phyloP scores from a whole-genome alignment of 2,888 invertebrate species.

The Cheilosia vulpina region DNA sequence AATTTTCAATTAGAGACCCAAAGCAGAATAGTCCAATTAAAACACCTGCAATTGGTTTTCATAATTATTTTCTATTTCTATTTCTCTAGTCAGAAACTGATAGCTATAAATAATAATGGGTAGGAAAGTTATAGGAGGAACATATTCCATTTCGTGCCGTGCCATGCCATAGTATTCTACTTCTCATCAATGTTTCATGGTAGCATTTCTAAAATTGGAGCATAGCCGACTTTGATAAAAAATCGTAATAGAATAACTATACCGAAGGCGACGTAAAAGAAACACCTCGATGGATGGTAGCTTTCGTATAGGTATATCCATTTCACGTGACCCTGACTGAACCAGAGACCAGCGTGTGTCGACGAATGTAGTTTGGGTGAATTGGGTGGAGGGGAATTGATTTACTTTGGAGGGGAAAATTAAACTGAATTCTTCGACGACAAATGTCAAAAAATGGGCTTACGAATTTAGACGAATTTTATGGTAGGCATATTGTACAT shows the following conservation, averaged over 20 bases:
- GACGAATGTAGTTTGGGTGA: constrained; percentile 10
- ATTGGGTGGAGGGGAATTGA: constrained; percentile 34
- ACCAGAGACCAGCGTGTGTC: constrained; percentile 54
- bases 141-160: constrained; percentile 5
- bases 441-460: constrained; percentile 62
- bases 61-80: constrained; percentile 13
- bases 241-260: constrained; percentile 43
- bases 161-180: constrained; percentile 20
- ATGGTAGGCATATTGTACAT: neutral
- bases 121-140: constrained; percentile 19
- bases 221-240: constrained; percentile 49
- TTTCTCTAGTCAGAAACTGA: neutral
- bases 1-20: constrained; percentile 56
- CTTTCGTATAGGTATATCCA: constrained; percentile 31
- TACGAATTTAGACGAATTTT: constrained; percentile 13
- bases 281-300: constrained; percentile 20
- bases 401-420: constrained; percentile 41
- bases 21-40: constrained; percentile 48
- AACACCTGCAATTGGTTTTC: constrained; percentile 70
- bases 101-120: constrained; percentile 18
- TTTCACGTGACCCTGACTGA: constrained; percentile 65
- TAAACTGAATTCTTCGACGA: constrained; percentile 61
- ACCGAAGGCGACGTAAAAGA: neutral
- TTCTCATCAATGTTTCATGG: constrained; percentile 70
- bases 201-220: constrained; percentile 69